Percentiles rank a stretch among this genome's conserved stretches.
phyloP scores from a whole-genome alignment of 2,113 vertebrate genomes.

The Prionailurus bengalensis region DNA sequence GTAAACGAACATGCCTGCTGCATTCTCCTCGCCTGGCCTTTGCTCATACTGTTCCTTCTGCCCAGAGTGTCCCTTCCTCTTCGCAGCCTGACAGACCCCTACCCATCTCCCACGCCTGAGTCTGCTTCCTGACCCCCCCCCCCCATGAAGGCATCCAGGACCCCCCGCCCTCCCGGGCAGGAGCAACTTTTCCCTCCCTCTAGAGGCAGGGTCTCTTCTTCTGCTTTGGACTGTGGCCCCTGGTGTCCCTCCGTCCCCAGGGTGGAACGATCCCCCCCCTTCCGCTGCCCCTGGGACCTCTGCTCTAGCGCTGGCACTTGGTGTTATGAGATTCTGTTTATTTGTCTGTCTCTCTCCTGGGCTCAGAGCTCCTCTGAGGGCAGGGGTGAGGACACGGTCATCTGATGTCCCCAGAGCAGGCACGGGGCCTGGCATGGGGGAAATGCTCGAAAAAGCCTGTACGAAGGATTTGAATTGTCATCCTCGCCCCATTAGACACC shows the following conservation, averaged over 20 bases:
- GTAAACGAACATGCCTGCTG: fast-evolving
- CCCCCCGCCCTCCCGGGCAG: neutral
- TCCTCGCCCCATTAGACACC: fast-evolving
- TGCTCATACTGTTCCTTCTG: neutral
- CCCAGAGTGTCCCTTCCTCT: neutral
- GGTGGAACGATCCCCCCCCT: neutral
- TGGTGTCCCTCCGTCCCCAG: neutral
- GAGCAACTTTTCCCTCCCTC: neutral
- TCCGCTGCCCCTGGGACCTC: neutral
- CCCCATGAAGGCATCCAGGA: neutral
- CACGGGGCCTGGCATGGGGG: neutral
- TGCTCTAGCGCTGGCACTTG: neutral
- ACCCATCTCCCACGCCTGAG: fast-evolving
- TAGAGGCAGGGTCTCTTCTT: neutral
- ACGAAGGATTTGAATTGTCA: neutral
- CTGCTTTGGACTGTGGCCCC: neutral
- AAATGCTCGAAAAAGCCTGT: neutral
- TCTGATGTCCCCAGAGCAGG: neutral
- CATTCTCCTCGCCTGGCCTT: fast-evolving
- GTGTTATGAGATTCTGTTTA: neutral
- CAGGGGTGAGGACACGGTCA: neutral
- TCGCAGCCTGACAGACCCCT: neutral
- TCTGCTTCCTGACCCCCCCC: neutral
- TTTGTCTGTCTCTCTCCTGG: neutral
- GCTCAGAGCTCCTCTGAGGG: neutral